A percentile compares a stretch with the other conserved stretches of the same genome.
phyloP scores from a whole-genome alignment of 1,140 invertebrate species.

The Dendrolimus punctatus region DNA sequence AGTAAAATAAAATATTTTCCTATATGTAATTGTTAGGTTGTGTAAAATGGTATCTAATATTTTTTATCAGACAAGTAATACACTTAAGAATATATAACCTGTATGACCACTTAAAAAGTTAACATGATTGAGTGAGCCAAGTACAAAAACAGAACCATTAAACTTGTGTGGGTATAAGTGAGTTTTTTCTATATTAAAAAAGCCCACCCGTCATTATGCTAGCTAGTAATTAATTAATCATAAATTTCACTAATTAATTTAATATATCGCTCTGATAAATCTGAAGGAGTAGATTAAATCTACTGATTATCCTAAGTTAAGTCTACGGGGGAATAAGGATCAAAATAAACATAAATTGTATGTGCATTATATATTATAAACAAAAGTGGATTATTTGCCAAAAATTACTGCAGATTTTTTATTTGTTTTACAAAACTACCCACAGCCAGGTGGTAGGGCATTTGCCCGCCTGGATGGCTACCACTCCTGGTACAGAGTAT shows the following conservation, averaged over 20 bases:
- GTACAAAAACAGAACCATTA: conserved; percentile 55
- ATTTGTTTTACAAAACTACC: no score
- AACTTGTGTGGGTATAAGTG: conserved; percentile 50
- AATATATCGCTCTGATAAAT: conserved; percentile 24
- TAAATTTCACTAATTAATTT: conserved; percentile 29
- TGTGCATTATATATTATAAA: no score
- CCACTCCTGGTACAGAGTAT: no score
- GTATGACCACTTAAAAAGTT: neutral
- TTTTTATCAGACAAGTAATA: neutral
- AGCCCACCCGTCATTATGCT: conserved; percentile 38
- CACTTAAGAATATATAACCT: no score
- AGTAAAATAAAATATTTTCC: no score
- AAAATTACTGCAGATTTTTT: no score
- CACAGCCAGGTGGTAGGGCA: no score
- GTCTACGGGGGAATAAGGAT: conserved; percentile 37
- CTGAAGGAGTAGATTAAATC: conserved; percentile 52
- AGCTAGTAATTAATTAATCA: conserved; percentile 34
- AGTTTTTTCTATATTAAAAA: conserved; percentile 23
- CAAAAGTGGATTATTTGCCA: no score
- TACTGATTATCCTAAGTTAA: conserved; percentile 41
- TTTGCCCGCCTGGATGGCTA: no score
- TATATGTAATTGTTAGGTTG: no score
- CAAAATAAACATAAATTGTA: conserved; percentile 13
- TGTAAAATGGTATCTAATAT: no score
- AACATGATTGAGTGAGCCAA: conserved; percentile 35